Conservation (phyloP, 2,797 vertebrate genomes). For the Oreochromis grahami region DNA sequence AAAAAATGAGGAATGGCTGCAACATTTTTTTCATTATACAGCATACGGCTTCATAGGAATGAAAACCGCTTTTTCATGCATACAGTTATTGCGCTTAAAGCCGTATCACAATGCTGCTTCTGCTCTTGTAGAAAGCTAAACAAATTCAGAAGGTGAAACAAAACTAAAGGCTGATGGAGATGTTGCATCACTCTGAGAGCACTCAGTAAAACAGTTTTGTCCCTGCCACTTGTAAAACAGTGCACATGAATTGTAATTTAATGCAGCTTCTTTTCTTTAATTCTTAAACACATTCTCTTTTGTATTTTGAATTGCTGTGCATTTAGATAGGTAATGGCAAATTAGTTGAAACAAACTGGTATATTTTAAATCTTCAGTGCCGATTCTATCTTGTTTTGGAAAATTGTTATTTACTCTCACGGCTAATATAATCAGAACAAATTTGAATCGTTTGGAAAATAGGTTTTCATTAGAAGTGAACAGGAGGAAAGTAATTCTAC, state of each 20-base stretch:
- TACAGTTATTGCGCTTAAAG: not conserved
- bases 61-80: not conserved
- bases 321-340: not conserved
- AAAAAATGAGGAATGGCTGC: not conserved
- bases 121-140: not conserved
- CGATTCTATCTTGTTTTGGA: not conserved
- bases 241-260: not conserved
- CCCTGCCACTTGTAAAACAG: not conserved
- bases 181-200: not conserved
- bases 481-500: not conserved
- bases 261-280: not conserved
- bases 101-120: not conserved
- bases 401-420: not conserved
- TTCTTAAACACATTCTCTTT: not conserved
- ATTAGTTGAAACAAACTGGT: not conserved
- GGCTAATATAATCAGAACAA: not conserved
- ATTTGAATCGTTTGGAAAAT: not conserved
- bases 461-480: not conserved
- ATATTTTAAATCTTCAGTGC: not conserved
- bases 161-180: not conserved
- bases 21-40: not conserved
- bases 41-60: not conserved
- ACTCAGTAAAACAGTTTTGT: not conserved
- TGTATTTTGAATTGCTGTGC: not conserved
- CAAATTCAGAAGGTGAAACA: not conserved